Percentiles rank a stretch among this genome's conserved stretches.
phyloP scores from a whole-genome alignment of 2,113 vertebrate genomes.

The Phrynosoma blainvillii region DNA sequence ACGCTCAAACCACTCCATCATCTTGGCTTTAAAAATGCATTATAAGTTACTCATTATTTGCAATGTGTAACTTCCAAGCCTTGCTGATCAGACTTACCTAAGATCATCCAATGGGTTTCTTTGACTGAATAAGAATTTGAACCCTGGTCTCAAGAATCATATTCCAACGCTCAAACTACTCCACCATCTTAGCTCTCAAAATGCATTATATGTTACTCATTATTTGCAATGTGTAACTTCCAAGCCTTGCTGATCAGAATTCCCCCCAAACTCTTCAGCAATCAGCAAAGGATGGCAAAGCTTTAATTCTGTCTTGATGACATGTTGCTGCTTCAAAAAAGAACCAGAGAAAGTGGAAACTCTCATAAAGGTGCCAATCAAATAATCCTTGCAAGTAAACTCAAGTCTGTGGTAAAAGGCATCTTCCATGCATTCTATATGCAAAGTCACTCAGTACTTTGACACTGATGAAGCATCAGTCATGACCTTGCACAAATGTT shows the following conservation, averaged over 20 bases:
- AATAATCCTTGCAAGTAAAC: background rate
- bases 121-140: too few species aligned
- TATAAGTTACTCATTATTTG: too few species aligned
- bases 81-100: too few species aligned
- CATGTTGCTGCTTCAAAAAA: background rate
- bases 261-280: background rate
- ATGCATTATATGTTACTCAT: too few species aligned
- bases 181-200: too few species aligned
- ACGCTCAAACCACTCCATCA: too few species aligned
- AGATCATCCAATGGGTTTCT: too few species aligned
- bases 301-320: background rate
- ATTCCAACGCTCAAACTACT: too few species aligned
- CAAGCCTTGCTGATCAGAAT: background rate
- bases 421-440: background rate
- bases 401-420: background rate
- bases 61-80: too few species aligned
- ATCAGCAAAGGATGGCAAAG: background rate
- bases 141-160: too few species aligned
- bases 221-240: too few species aligned
- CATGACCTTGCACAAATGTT: slow-evolving; percentile 4
- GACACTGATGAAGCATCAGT: slow-evolving; percentile 13
- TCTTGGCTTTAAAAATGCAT: too few species aligned
- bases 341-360: background rate
- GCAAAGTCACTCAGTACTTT: background rate
- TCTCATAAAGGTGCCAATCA: background rate